A percentile compares a stretch with the other conserved stretches of the same genome.
phyloP scores from a whole-genome alignment of 2,888 invertebrate species.

The Troides helena region DNA sequence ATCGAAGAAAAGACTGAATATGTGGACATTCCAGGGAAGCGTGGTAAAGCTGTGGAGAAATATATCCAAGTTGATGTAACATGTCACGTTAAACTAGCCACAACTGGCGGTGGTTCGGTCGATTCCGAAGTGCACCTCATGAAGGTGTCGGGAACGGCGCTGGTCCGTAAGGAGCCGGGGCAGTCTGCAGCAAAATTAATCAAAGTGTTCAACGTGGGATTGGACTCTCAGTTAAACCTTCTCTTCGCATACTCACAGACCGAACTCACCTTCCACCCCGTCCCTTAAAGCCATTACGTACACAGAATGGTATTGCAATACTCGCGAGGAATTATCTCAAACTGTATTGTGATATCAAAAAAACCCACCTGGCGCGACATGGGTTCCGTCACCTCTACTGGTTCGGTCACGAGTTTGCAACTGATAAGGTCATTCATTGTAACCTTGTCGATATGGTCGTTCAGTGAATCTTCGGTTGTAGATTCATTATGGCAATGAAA shows the following conservation, averaged over 20 bases:
- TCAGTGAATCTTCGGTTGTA: slow-evolving; percentile 34
- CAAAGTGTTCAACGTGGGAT: slow-evolving; percentile 83
- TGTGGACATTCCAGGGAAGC: slow-evolving; percentile 74
- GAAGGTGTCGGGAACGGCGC: slow-evolving; percentile 84
- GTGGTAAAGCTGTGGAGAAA: slow-evolving; percentile 79
- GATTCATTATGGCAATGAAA: slow-evolving; percentile 29
- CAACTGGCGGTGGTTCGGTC: slow-evolving; percentile 79
- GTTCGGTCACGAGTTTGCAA: slow-evolving; percentile 65
- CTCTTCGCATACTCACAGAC: slow-evolving; percentile 83
- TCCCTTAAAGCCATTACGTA: slow-evolving; percentile 58
- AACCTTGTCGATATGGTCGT: slow-evolving; percentile 33
- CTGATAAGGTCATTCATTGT: slow-evolving; percentile 46
- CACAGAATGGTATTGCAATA: slow-evolving; percentile 64
- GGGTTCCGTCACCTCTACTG: slow-evolving; percentile 69
- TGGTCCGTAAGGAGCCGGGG: slow-evolving; percentile 82
- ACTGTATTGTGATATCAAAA: slow-evolving; percentile 58
- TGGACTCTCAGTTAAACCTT: slow-evolving; percentile 84
- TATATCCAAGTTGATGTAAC: slow-evolving; percentile 84
- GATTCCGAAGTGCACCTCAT: slow-evolving; percentile 82
- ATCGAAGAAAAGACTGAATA: slow-evolving; percentile 82
- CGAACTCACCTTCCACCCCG: slow-evolving; percentile 82
- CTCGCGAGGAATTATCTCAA: slow-evolving; percentile 36
- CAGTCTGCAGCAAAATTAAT: slow-evolving; percentile 76
- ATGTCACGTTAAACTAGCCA: slow-evolving; percentile 82
- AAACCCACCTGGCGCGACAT: slow-evolving; percentile 67